phyloP scores from a whole-genome alignment of 2,888 invertebrate genomes.

The Phalera bucephala region DNA sequence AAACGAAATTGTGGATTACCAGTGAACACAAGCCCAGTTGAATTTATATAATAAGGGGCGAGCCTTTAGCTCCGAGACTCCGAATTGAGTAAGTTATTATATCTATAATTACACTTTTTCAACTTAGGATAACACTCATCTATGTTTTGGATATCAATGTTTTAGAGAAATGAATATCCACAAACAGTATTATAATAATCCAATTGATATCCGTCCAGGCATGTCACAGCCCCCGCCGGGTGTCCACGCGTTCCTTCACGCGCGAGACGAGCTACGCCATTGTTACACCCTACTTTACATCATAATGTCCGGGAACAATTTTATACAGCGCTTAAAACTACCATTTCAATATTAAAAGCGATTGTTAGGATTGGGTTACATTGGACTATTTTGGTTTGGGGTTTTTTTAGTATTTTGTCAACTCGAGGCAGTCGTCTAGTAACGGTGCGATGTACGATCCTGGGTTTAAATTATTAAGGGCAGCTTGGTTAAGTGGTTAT shows the following conservation, averaged over 20 bases:
- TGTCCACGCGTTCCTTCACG: conserved; percentile 56
- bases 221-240: not conserved
- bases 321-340: conserved; percentile 26
- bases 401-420: not conserved
- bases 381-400: not conserved
- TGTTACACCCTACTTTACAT: conserved; percentile 59
- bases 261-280: conserved; percentile 33
- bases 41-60: too few relatives aligned
- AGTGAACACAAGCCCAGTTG: too few relatives aligned
- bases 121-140: too few relatives aligned
- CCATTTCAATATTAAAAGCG: conserved; percentile 19
- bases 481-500: not conserved
- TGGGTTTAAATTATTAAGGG: too few relatives aligned
- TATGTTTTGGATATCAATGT: too few relatives aligned
- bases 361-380: conserved; percentile 16
- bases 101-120: too few relatives aligned
- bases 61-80: too few relatives aligned
- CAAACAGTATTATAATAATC: conserved; percentile 12
- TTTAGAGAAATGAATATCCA: too few relatives aligned
- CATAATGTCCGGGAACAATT: conserved; percentile 42
- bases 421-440: not conserved
- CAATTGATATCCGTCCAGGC: not conserved
- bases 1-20: too few relatives aligned
- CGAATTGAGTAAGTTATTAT: too few relatives aligned
- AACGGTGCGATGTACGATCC: too few relatives aligned